Conservation (phyloP, 2,113 vertebrate genomes). For the Tachysurus fulvidraco region DNA sequence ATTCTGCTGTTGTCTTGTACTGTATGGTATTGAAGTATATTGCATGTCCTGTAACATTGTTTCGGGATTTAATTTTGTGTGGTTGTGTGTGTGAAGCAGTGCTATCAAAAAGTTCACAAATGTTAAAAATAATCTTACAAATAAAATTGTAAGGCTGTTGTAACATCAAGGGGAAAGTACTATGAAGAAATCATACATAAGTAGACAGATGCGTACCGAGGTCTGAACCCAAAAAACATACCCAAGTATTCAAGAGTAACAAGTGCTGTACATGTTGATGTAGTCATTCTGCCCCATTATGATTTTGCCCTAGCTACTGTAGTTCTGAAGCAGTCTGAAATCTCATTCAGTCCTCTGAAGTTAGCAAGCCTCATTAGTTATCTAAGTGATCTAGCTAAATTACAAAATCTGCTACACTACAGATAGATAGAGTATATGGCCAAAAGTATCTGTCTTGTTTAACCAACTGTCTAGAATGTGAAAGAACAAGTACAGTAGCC, state of each 20-base stretch:
- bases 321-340: not conserved
- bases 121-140: not conserved
- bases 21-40: not conserved
- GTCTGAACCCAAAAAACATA: not conserved
- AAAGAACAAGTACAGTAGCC: not conserved
- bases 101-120: not conserved
- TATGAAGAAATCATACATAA: not conserved
- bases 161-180: not conserved
- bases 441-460: too few species aligned
- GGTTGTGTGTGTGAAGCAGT: not conserved
- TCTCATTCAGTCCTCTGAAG: too few species aligned
- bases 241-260: not conserved
- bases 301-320: not conserved
- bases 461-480: not conserved
- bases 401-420: not conserved
- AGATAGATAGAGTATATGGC: too few species aligned
- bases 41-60: not conserved
- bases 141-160: not conserved
- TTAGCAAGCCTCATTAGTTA: not conserved
- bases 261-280: not conserved
- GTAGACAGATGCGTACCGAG: not conserved
- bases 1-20: constrained; percentile 5
- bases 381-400: not conserved
- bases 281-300: not conserved
- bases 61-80: not conserved